Evolutionary conservation across 1,140 invertebrate species (phyloP).

Genomic region (Homarus americanus): DNA sequence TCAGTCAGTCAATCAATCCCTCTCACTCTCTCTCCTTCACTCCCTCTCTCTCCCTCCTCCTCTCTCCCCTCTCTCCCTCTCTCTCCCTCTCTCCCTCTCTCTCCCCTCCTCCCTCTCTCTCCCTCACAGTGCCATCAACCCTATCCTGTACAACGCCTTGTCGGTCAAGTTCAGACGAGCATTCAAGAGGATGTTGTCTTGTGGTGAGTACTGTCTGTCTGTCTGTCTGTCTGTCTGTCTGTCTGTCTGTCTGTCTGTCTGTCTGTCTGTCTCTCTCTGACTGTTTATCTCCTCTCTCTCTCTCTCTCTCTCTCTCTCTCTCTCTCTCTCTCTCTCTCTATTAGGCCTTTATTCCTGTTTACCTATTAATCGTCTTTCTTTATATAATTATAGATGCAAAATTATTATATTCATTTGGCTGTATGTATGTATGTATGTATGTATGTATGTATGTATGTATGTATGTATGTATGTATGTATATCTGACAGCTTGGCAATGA

Average conservation of each 20-base stretch:
- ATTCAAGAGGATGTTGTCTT: slow-evolving; percentile 77
- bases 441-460: neutral
- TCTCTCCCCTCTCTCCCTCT: neutral
- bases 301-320: neutral
- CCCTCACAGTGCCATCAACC: slow-evolving; percentile 85
- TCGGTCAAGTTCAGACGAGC: slow-evolving; percentile 82
- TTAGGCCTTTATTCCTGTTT: neutral
- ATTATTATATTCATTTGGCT: too few relatives aligned
- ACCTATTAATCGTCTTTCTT: neutral
- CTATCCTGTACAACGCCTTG: slow-evolving; percentile 83
- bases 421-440: neutral
- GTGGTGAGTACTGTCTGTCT: slow-evolving; percentile 50
- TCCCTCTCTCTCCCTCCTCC: neutral
- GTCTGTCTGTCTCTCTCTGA: neutral
- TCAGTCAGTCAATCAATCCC: too few relatives aligned
- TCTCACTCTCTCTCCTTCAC: too few relatives aligned
- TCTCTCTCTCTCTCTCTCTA: neutral
- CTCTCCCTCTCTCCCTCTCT: neutral
- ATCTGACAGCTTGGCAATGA: too few relatives aligned
- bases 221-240: too few relatives aligned
- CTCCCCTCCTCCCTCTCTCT: slow-evolving; percentile 83
- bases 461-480: too few relatives aligned
- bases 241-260: neutral
- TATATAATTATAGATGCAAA: neutral
- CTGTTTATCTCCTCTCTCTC: neutral